Evolutionary conservation across 2,797 vertebrate genomes (phyloP).

Genomic region (Dicrostonyx torquatus): DNA sequence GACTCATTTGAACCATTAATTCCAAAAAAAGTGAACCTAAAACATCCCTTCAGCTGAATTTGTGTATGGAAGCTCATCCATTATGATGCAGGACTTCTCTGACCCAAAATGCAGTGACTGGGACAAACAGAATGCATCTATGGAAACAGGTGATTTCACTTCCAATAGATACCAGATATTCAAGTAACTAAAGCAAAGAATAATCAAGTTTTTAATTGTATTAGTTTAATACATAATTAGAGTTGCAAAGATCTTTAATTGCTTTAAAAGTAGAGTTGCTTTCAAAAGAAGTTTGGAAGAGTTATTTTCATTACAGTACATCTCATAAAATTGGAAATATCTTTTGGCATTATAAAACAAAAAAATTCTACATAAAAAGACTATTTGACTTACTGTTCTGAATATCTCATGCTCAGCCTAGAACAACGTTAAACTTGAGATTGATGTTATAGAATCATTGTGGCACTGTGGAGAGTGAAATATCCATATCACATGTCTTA

Average conservation of each 20-base stretch:
- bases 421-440: neutral
- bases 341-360: neutral
- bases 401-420: neutral
- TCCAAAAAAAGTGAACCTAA: constrained; percentile 3
- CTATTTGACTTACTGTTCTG: neutral
- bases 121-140: neutral
- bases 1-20: neutral
- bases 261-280: neutral
- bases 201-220: neutral
- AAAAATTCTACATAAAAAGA: neutral
- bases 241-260: neutral
- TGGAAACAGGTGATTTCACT: neutral
- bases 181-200: neutral
- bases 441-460: neutral
- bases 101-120: too few relatives aligned
- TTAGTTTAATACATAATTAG: neutral
- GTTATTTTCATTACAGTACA: neutral
- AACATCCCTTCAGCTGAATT: neutral
- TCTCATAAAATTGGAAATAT: neutral
- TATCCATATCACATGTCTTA: neutral
- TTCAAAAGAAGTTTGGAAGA: neutral
- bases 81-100: neutral
- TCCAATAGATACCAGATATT: neutral
- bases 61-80: neutral
- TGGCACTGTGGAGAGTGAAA: neutral